Percentiles rank a stretch among this genome's conserved stretches.
Evolutionary conservation across 1,140 invertebrate genomes (phyloP).

Genomic region (Adoxophyes honmai): DNA sequence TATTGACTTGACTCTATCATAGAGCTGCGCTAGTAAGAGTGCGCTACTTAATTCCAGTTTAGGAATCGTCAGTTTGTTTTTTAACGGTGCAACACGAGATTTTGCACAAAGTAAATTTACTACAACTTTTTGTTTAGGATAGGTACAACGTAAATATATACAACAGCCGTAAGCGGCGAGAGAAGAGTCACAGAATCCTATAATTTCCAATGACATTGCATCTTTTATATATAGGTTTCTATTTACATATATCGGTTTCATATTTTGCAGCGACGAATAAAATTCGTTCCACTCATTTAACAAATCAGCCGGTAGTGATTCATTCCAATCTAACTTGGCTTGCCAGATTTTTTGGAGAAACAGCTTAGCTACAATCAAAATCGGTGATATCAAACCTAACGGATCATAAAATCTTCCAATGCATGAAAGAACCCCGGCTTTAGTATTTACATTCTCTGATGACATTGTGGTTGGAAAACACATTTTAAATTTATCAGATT

Average conservation of each 20-base stretch:
- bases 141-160: background rate
- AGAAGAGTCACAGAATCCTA: background rate
- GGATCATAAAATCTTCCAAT: conserved; percentile 34
- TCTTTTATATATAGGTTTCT: background rate
- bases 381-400: conserved; percentile 25
- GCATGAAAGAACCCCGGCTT: conserved; percentile 24
- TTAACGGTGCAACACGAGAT: background rate
- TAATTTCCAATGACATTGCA: background rate
- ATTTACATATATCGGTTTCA: no score
- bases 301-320: no score
- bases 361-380: background rate
- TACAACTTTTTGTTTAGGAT: background rate
- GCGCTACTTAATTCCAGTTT: background rate
- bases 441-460: conserved; percentile 12
- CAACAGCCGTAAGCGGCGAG: background rate
- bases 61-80: background rate
- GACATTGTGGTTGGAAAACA: background rate
- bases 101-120: background rate
- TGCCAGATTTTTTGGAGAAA: no score
- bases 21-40: background rate
- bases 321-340: no score
- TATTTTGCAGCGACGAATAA: no score
- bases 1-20: background rate
- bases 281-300: no score
- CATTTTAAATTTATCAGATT: background rate